A percentile compares a stretch with the other conserved stretches of the same genome.
Conservation (phyloP, 1,140 invertebrate species). For the Sarcophaga bullata region DNA sequence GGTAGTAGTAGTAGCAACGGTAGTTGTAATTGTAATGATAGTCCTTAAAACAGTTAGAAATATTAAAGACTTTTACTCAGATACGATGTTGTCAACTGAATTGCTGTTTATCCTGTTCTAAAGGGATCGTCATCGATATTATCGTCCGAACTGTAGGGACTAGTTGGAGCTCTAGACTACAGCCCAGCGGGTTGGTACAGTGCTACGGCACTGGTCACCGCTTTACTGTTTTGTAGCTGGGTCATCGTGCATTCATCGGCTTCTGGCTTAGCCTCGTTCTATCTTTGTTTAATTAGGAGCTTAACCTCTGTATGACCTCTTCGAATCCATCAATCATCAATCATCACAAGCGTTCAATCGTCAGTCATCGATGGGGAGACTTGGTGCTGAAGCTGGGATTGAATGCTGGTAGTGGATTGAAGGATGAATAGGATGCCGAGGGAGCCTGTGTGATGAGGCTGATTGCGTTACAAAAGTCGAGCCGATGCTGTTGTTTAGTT, state of each 20-base stretch:
- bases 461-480: background rate
- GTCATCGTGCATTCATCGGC: constrained; percentile 56
- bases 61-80: constrained; percentile 19
- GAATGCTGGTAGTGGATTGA: background rate
- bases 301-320: background rate
- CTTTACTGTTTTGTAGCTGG: constrained; percentile 50
- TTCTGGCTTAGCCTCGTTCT: constrained; percentile 33
- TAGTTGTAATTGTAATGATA: no score
- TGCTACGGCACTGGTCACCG: constrained; percentile 42
- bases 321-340: no score
- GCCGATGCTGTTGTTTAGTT: constrained; percentile 27
- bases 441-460: background rate
- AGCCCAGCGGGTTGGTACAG: constrained; percentile 49
- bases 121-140: background rate
- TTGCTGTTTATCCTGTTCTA: constrained; percentile 13
- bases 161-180: constrained; percentile 47
- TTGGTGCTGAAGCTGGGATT: background rate
- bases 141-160: constrained; percentile 46
- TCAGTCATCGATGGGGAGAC: background rate
- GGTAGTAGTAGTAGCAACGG: no score
- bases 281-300: background rate
- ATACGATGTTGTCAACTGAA: constrained; percentile 34
- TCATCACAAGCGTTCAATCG: background rate
- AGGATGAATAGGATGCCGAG: no score
- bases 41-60: background rate